Evolutionary conservation across 2,797 vertebrate genomes (phyloP).

Genomic region (Galago senegalensis): DNA sequence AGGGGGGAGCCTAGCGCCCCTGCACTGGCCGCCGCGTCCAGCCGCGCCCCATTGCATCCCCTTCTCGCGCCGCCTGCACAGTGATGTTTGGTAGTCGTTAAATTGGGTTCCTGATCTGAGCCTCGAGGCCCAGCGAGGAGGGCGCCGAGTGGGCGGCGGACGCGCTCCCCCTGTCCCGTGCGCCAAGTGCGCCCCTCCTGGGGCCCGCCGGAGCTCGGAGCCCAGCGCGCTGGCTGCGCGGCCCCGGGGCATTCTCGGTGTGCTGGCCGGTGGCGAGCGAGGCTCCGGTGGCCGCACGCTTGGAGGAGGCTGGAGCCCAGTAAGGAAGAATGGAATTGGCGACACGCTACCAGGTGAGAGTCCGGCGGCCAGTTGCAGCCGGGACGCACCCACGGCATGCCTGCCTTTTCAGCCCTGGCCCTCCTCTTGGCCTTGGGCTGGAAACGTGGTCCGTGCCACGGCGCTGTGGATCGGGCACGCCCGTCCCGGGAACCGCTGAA

Average conservation of each 20-base stretch:
- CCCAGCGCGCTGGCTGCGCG: background rate
- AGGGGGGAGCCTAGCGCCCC: constrained; percentile 71
- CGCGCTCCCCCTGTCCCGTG: constrained; percentile 60
- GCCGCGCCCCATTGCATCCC: background rate
- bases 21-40: background rate
- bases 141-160: background rate
- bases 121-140: background rate
- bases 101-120: background rate
- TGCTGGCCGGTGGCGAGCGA: background rate
- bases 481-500: constrained; percentile 28
- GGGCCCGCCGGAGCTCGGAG: constrained; percentile 19
- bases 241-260: background rate
- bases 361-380: background rate
- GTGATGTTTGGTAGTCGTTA: accelerated
- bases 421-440: background rate
- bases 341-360: constrained; percentile 78
- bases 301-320: background rate
- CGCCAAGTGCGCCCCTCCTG: constrained; percentile 76
- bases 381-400: accelerated
- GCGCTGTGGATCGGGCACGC: background rate
- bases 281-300: constrained; percentile 24
- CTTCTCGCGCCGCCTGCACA: too few relatives aligned
- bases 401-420: background rate
- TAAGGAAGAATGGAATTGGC: constrained; percentile 78
- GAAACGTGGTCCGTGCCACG: constrained; percentile 58